Percentiles rank a stretch among this genome's conserved stretches.
phyloP scores from a whole-genome alignment of 1,140 invertebrate species.

The Heliconius himera region DNA sequence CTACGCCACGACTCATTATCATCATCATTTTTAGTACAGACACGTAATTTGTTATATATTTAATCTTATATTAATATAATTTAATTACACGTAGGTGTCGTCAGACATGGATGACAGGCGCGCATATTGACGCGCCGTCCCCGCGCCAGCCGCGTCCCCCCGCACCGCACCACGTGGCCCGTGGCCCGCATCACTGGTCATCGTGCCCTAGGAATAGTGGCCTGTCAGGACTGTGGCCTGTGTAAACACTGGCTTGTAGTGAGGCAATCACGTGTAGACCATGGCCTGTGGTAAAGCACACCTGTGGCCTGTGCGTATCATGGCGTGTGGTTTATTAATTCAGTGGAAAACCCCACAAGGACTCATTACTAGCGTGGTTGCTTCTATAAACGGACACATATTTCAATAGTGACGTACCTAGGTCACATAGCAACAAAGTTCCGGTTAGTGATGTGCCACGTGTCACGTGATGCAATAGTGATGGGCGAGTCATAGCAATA shows the following conservation, averaged over 20 bases:
- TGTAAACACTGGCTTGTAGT: background rate
- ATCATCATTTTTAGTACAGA: too few relatives aligned
- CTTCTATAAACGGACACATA: background rate
- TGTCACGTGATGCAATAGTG: background rate
- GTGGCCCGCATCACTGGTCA: constrained; percentile 1
- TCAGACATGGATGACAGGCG: constrained; percentile 68
- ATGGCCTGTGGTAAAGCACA: background rate
- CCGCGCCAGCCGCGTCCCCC: constrained; percentile 34
- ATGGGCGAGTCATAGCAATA: constrained; percentile 45
- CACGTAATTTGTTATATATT: too few relatives aligned
- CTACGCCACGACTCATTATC: too few relatives aligned
- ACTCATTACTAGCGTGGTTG: background rate
- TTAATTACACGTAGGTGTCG: constrained; percentile 53
- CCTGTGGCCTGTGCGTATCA: background rate
- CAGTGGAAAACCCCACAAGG: background rate
- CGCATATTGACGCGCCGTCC: constrained; percentile 65
- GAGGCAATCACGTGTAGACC: too few relatives aligned
- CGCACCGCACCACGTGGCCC: constrained; percentile 14
- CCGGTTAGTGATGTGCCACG: constrained; percentile 10
- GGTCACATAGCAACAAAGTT: background rate
- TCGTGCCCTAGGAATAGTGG: background rate
- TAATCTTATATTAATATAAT: background rate
- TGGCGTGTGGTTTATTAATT: background rate
- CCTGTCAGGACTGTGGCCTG: background rate
- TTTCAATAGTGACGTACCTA: background rate